Percentiles rank a stretch among this genome's conserved stretches.
Conservation (phyloP, 2,888 invertebrate genomes). For the Drosophila putrida region DNA sequence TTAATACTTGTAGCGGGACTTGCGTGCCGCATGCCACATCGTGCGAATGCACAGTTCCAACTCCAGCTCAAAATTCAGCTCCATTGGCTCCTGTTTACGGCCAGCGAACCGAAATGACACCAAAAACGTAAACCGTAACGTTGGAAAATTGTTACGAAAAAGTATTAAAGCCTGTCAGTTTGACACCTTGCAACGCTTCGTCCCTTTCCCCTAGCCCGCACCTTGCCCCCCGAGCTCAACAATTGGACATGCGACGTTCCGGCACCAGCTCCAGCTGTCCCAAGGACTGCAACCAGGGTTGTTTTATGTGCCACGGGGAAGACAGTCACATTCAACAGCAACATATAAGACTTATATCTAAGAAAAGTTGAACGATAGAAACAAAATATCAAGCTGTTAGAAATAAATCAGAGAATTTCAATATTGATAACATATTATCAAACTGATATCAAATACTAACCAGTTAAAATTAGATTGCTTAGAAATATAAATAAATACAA, state of each 20-base stretch:
- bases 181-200: conserved; percentile 63
- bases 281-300: conserved; percentile 34
- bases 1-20: conserved; percentile 12
- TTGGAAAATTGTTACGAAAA: conserved; percentile 72
- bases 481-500: too few relatives aligned
- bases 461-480: too few relatives aligned
- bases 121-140: conserved; percentile 54
- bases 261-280: conserved; percentile 39
- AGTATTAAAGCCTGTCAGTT: conserved; percentile 73
- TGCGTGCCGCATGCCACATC: conserved; percentile 25
- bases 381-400: too few relatives aligned
- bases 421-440: too few relatives aligned
- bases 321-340: not conserved
- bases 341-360: not conserved
- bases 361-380: not conserved
- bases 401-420: too few relatives aligned
- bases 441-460: too few relatives aligned
- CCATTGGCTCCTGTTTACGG: conserved; percentile 28
- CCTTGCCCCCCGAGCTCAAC: conserved; percentile 16
- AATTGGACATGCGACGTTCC: conserved; percentile 60
- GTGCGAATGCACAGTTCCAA: not conserved
- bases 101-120: conserved; percentile 57
- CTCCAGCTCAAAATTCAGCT: not conserved
- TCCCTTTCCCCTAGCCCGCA: not conserved
- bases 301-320: conserved; percentile 15